Conservation (phyloP, 1,140 invertebrate species). For the Luehdorfia chinensis region DNA sequence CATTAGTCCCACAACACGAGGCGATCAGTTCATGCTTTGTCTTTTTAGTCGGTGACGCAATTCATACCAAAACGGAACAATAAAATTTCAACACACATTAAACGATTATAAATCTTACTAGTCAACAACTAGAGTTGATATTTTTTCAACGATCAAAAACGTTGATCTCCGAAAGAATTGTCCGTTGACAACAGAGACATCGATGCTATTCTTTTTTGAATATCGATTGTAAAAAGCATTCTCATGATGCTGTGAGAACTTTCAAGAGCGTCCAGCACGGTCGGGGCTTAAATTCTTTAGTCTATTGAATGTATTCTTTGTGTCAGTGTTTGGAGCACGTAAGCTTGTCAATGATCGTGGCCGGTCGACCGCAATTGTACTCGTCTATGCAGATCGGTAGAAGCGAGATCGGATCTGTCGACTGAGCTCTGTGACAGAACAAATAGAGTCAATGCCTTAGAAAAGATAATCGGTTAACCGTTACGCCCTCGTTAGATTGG, state of each 20-base stretch:
- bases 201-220: constrained; percentile 74
- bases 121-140: constrained; percentile 30
- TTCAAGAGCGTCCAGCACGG: constrained; percentile 45
- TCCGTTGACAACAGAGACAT: constrained; percentile 76
- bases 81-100: constrained; percentile 34
- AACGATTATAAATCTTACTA: constrained; percentile 34
- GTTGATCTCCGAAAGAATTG: constrained; percentile 66
- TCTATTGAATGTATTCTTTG: constrained; percentile 57
- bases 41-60: constrained; percentile 74
- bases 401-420: constrained; percentile 33
- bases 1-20: constrained; percentile 62
- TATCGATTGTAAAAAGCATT: constrained; percentile 76
- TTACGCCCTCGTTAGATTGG: constrained; percentile 26
- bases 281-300: constrained; percentile 63
- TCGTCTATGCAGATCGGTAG: constrained; percentile 31
- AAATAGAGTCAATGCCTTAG: constrained; percentile 36
- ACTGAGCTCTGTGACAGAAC: constrained; percentile 29
- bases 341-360: constrained; percentile 43
- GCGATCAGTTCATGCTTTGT: constrained; percentile 65
- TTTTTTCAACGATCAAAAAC: constrained; percentile 22
- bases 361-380: constrained; percentile 37
- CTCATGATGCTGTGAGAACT: constrained; percentile 74
- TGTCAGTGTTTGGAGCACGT: constrained; percentile 45
- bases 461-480: constrained; percentile 39
- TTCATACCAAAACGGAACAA: constrained; percentile 65